Percentiles rank a stretch among this genome's conserved stretches.
Conservation (phyloP, 2,113 vertebrate genomes). For the Charina bottae region DNA sequence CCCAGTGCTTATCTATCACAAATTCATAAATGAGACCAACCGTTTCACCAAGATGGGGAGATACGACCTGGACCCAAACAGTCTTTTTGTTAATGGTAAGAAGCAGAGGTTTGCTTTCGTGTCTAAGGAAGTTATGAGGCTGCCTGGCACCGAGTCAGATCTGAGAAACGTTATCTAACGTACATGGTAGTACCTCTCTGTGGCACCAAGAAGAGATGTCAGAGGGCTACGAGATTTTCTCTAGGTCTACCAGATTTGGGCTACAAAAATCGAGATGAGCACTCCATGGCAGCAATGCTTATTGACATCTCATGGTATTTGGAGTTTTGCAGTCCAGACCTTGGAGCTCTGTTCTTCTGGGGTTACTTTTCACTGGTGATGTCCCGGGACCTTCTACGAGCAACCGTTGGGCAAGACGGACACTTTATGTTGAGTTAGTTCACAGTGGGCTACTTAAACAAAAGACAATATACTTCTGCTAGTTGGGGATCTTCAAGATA, state of each 20-base stretch:
- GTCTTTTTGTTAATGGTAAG: constrained; percentile 12
- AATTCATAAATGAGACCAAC: constrained; percentile 46
- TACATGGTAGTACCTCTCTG: not conserved
- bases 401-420: not conserved
- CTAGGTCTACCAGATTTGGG: not conserved
- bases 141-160: not conserved
- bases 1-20: constrained; percentile 62
- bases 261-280: not conserved
- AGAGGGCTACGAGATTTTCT: not conserved
- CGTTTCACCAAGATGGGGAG: not conserved
- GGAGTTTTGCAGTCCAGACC: not conserved
- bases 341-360: not conserved
- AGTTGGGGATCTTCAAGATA: not conserved
- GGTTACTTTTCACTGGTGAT: not conserved
- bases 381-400: not conserved
- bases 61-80: not conserved
- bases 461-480: not conserved
- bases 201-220: no score
- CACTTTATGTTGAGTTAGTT: not conserved
- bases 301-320: not conserved
- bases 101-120: not conserved
- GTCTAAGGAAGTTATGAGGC: not conserved
- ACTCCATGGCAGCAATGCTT: not conserved
- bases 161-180: not conserved
- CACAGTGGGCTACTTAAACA: not conserved